Evolutionary conservation across 2,888 invertebrate genomes (phyloP).

Genomic region (Heteromyza rotundicornis): DNA sequence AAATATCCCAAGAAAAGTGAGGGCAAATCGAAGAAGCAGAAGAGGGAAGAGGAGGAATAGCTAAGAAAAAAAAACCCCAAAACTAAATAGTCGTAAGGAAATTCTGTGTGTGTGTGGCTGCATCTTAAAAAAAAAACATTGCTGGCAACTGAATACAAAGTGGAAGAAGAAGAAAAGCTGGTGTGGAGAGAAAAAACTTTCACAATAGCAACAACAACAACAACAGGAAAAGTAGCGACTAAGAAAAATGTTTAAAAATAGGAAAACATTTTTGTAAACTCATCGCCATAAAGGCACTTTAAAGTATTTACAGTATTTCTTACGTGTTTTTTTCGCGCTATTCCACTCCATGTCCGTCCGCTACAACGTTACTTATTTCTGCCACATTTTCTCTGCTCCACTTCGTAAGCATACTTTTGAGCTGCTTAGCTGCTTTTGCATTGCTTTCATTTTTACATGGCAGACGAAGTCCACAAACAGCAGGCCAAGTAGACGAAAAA

Average conservation of each 20-base stretch:
- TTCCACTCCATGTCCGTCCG: not conserved
- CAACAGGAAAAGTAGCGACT: not conserved
- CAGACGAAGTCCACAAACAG: too few relatives aligned
- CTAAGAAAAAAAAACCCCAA: not conserved
- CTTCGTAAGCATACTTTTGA: not conserved
- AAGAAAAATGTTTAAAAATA: not conserved
- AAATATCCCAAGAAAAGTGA: not conserved
- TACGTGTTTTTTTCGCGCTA: not conserved
- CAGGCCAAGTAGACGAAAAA: too few relatives aligned
- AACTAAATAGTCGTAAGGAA: not conserved
- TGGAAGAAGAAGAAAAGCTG: too few relatives aligned
- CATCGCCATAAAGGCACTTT: slow-evolving; percentile 1
- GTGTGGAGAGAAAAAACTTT: not conserved
- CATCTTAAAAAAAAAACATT: too few relatives aligned
- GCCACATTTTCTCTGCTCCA: not conserved
- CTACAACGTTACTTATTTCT: not conserved
- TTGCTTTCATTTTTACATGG: too few relatives aligned
- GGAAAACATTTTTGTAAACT: slow-evolving; percentile 7
- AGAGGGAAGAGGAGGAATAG: not conserved
- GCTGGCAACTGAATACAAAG: too few relatives aligned
- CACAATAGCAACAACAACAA: not conserved
- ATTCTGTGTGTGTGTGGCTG: too few relatives aligned
- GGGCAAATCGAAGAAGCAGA: not conserved
- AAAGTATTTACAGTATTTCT: slow-evolving; percentile 2
- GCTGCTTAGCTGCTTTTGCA: slow-evolving; percentile 5